A percentile compares a stretch with the other conserved stretches of the same genome.
Conservation (phyloP, 2,888 invertebrate genomes). For the Hedya salicella region DNA sequence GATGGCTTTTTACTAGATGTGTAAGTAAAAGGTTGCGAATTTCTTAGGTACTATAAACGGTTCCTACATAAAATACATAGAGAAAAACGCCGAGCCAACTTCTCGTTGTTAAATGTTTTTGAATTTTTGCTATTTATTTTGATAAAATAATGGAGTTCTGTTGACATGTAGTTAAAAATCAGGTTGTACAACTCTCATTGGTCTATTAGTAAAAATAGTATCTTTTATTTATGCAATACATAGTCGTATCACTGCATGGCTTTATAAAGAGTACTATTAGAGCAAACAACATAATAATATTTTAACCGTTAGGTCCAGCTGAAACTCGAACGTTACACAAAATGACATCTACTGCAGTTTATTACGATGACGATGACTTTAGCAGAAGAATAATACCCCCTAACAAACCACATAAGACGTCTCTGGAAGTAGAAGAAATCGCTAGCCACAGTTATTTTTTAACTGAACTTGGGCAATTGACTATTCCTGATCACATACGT, state of each 20-base stretch:
- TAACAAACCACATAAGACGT: slow-evolving; percentile 80
- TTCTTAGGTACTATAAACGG: too few relatives aligned
- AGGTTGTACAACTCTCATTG: not conserved
- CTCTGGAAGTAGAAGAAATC: slow-evolving; percentile 85
- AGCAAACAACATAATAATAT: slow-evolving; percentile 74
- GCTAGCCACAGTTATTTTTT: slow-evolving; percentile 85
- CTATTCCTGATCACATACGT: slow-evolving; percentile 74
- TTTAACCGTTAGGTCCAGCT: slow-evolving; percentile 87
- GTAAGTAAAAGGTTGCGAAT: not conserved
- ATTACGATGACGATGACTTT: slow-evolving; percentile 82
- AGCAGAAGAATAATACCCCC: slow-evolving; percentile 74
- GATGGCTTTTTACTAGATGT: slow-evolving; percentile 30
- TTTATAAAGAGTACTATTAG: slow-evolving; percentile 54
- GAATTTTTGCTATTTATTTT: too few relatives aligned
- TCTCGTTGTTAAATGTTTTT: too few relatives aligned
- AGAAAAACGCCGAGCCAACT: too few relatives aligned
- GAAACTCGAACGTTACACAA: slow-evolving; percentile 88
- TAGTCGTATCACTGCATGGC: slow-evolving; percentile 63
- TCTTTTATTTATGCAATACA: slow-evolving; percentile 9
- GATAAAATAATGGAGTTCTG: too few relatives aligned
- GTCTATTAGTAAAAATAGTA: not conserved
- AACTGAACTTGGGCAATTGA: slow-evolving; percentile 80
- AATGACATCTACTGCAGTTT: slow-evolving; percentile 86
- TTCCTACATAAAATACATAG: too few relatives aligned
- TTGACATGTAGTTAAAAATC: not conserved